Conservation (phyloP, 1,140 invertebrate species). For the Metopolophium dirhodum region DNA sequence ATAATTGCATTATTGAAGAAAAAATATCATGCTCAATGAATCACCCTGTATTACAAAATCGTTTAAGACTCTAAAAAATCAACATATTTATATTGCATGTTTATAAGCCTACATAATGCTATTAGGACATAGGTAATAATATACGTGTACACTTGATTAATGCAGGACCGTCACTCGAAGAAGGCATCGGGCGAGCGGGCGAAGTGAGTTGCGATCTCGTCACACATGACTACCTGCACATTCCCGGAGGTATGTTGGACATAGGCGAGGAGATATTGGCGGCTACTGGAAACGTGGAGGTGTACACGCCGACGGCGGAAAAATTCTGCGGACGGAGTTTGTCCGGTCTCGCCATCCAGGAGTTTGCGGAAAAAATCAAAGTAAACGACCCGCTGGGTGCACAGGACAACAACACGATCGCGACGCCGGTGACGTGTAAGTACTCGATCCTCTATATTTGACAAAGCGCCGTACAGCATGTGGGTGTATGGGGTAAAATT, state of each 20-base stretch:
- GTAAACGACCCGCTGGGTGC: conserved; percentile 58
- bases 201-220: conserved; percentile 58
- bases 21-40: no score
- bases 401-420: conserved; percentile 58
- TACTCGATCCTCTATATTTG: not conserved
- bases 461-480: not conserved
- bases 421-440: conserved; percentile 59
- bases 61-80: no score
- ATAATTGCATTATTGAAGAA: no score
- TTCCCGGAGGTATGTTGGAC: conserved; percentile 58
- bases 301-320: conserved; percentile 54
- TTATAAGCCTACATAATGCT: no score
- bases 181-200: conserved; percentile 59
- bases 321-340: conserved; percentile 59
- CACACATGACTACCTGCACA: conserved; percentile 59
- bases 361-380: conserved; percentile 58
- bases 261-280: conserved; percentile 56
- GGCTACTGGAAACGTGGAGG: conserved; percentile 23
- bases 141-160: not conserved
- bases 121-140: not conserved
- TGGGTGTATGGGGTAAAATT: not conserved
- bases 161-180: conserved; percentile 57
- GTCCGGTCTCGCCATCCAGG: conserved; percentile 59
- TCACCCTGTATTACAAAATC: no score
- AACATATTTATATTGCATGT: no score